Percentiles rank a stretch among this genome's conserved stretches.
Evolutionary conservation across 2,888 invertebrate species (phyloP).

Genomic region (Eupithecia subumbrata): DNA sequence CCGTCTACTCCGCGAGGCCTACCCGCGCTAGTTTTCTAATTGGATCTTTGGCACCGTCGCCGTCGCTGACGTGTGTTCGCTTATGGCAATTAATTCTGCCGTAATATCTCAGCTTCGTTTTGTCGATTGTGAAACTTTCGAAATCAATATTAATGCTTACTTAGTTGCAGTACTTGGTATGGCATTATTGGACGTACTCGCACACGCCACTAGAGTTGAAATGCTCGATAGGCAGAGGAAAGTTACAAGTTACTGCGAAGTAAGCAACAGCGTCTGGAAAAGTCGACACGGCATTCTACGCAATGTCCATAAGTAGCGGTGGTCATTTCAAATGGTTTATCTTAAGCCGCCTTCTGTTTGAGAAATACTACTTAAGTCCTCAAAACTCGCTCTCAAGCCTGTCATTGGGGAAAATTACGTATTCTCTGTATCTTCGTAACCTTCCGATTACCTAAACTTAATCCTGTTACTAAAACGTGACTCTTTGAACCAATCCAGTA

Average conservation of each 20-base stretch:
- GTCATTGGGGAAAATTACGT: slow-evolving; percentile 2
- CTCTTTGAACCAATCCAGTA: slow-evolving; percentile 47
- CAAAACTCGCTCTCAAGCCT: background rate
- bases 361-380: background rate
- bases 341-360: background rate
- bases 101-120: slow-evolving; percentile 41
- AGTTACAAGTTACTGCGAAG: slow-evolving; percentile 14
- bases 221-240: slow-evolving; percentile 14
- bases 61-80: slow-evolving; percentile 42
- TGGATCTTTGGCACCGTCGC: slow-evolving; percentile 47
- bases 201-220: slow-evolving; percentile 10
- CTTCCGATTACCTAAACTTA: slow-evolving; percentile 31
- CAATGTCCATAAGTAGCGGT: slow-evolving; percentile 13
- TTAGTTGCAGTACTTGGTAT: slow-evolving; percentile 33
- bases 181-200: slow-evolving; percentile 16
- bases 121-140: slow-evolving; percentile 43
- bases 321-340: background rate
- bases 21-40: slow-evolving; percentile 37
- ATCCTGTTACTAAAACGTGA: slow-evolving; percentile 61
- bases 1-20: slow-evolving; percentile 30
- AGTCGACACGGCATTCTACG: slow-evolving; percentile 18
- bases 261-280: slow-evolving; percentile 15
- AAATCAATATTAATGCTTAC: slow-evolving; percentile 39
- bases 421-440: background rate
- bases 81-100: slow-evolving; percentile 45